phyloP scores from a whole-genome alignment of 2,797 vertebrate species.

The Rhincodon typus region DNA sequence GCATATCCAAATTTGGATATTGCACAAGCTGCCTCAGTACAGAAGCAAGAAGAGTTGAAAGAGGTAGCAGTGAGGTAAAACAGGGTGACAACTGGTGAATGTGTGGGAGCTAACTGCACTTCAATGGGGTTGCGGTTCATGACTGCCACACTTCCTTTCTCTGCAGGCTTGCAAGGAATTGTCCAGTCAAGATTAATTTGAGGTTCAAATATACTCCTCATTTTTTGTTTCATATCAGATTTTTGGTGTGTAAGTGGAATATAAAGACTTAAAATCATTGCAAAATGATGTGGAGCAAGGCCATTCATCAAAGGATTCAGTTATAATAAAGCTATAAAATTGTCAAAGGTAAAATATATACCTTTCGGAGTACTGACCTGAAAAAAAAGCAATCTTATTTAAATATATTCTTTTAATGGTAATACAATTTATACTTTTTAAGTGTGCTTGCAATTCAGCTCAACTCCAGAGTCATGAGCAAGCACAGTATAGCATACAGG shows the following conservation, averaged over 20 bases:
- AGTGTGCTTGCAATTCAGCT: not conserved
- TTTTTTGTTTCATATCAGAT: not conserved
- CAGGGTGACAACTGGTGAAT: not conserved
- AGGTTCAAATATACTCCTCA: not conserved
- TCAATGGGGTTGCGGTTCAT: not conserved
- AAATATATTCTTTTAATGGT: not conserved
- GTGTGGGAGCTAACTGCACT: not conserved
- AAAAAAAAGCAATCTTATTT: not conserved
- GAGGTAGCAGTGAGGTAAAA: not conserved
- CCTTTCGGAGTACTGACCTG: not conserved
- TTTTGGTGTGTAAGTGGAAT: not conserved
- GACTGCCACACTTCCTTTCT: too few relatives aligned
- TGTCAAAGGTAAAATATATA: not conserved
- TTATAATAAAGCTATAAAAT: not conserved
- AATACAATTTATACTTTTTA: not conserved
- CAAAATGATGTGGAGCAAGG: not conserved
- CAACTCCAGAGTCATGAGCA: not conserved
- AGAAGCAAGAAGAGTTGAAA: not conserved
- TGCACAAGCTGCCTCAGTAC: too few relatives aligned
- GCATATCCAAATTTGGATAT: not conserved
- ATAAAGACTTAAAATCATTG: not conserved
- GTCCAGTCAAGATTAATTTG: not conserved
- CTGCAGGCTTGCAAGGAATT: not conserved
- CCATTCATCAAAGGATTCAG: not conserved
- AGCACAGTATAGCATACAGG: not conserved